Evolutionary conservation across 2,888 invertebrate genomes (phyloP).

Genomic region (Crocallis elinguaria): DNA sequence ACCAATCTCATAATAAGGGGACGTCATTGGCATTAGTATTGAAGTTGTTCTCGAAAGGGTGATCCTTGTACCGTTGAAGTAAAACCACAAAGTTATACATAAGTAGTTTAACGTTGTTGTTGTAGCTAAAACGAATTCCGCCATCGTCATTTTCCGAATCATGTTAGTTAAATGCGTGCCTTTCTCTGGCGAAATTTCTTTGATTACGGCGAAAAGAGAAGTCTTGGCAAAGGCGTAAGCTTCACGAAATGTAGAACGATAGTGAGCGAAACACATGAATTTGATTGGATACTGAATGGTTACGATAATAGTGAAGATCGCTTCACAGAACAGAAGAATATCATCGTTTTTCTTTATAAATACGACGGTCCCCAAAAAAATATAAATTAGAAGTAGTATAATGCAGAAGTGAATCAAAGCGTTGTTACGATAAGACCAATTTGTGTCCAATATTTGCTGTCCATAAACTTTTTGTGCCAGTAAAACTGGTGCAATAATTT

Average conservation of each 20-base stretch:
- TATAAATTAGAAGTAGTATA: slow-evolving; percentile 51
- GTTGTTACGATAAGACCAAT: slow-evolving; percentile 59
- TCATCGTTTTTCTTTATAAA: slow-evolving; percentile 50
- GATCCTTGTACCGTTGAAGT: slow-evolving; percentile 50
- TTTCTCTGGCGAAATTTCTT: slow-evolving; percentile 37
- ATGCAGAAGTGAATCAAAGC: slow-evolving; percentile 46
- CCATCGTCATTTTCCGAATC: slow-evolving; percentile 42
- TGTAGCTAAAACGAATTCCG: slow-evolving; percentile 41
- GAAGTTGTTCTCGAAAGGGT: slow-evolving; percentile 60
- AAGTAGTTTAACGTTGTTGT: slow-evolving; percentile 52
- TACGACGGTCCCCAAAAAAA: slow-evolving; percentile 58
- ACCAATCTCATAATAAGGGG: slow-evolving; percentile 63
- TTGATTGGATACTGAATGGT: slow-evolving; percentile 48
- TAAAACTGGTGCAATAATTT: slow-evolving; percentile 47
- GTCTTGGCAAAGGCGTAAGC: slow-evolving; percentile 57
- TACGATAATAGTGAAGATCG: slow-evolving; percentile 56
- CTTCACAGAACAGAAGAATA: slow-evolving; percentile 53
- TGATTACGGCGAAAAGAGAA: slow-evolving; percentile 47
- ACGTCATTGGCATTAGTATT: slow-evolving; percentile 62
- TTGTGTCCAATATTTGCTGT: slow-evolving; percentile 61
- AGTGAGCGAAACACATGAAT: slow-evolving; percentile 48
- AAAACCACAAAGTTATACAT: slow-evolving; percentile 53
- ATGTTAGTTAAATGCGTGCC: slow-evolving; percentile 10
- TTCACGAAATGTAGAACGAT: slow-evolving; percentile 46
- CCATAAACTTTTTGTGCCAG: slow-evolving; percentile 56